These are phyloP conservation scores for Smithornis capensis DNA, from an alignment of 2,113 vertebrate species.

Conservation along the genomic window DNA sequence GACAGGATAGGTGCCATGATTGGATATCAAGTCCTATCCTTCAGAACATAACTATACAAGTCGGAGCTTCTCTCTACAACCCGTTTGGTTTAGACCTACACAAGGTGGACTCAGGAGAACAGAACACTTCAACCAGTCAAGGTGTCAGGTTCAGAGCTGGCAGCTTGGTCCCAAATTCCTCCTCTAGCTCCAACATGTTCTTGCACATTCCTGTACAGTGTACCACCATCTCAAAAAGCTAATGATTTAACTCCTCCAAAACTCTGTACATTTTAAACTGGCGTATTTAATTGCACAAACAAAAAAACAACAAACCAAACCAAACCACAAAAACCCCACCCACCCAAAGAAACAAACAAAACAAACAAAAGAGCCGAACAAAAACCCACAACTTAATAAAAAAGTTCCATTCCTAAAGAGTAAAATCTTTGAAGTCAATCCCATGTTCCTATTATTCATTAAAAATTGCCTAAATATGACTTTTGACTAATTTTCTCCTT, in stretches of 20 bases:
- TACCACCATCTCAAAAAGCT: not conserved
- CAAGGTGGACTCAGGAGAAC: not conserved
- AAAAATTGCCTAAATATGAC: not conserved
- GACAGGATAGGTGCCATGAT: not conserved
- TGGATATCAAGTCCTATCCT: not conserved
- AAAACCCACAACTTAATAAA: not conserved
- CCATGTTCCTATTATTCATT: not conserved
- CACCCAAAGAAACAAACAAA: not conserved
- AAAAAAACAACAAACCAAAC: no score
- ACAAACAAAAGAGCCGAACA: not conserved
- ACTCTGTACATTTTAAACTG: not conserved
- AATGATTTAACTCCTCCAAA: not conserved
- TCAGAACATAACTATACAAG: not conserved
- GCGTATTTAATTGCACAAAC: not conserved
- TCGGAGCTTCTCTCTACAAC: not conserved
- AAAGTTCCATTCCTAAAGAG: not conserved
- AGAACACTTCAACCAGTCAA: not conserved
- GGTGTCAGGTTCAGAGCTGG: not conserved
- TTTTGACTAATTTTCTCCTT: not conserved
- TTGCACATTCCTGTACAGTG: not conserved
- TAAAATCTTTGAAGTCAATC: not conserved
- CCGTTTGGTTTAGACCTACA: not conserved
- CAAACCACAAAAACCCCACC: not conserved
- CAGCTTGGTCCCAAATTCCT: not conserved
- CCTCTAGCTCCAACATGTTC: not conserved